These are phyloP conservation scores for Stictocephala bisonia DNA, from an alignment of 2,888 invertebrate genomes.

Conservation along the genomic window DNA sequence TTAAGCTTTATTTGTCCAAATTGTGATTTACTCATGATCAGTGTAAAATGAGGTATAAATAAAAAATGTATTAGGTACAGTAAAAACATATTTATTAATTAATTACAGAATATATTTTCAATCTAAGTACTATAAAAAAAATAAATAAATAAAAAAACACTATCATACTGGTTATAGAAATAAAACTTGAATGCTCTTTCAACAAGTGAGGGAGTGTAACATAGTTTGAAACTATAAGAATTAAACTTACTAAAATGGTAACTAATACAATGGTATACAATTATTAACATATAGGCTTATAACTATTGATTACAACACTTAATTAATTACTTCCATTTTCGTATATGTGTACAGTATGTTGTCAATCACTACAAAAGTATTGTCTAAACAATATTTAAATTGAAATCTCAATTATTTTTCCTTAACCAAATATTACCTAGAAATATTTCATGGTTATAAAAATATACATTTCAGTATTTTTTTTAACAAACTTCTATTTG, in stretches of 20 bases:
- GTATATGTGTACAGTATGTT: neutral
- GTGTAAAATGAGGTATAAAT: too few relatives aligned
- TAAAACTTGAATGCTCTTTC: slow-evolving; percentile 23
- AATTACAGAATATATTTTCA: slow-evolving; percentile 25
- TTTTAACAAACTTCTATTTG: too few relatives aligned
- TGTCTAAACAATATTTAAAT: too few relatives aligned
- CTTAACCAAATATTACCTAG: too few relatives aligned
- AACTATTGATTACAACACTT: slow-evolving; percentile 25
- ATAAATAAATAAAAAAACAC: slow-evolving; percentile 1
- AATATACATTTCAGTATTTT: too few relatives aligned
- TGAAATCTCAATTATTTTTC: too few relatives aligned
- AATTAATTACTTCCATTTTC: slow-evolving; percentile 1
- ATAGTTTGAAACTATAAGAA: neutral
- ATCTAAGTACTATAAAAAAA: slow-evolving; percentile 6
- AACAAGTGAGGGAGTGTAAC: slow-evolving; percentile 22
- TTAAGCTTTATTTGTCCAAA: too few relatives aligned
- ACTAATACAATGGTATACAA: slow-evolving; percentile 31
- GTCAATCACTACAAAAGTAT: too few relatives aligned
- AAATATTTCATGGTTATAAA: too few relatives aligned
- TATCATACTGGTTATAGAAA: too few relatives aligned
- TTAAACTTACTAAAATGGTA: slow-evolving; percentile 12
- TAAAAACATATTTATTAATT: slow-evolving; percentile 33
- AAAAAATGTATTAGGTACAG: neutral
- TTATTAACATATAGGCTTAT: slow-evolving; percentile 29
- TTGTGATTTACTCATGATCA: too few relatives aligned